Conservation (phyloP, 2,113 vertebrate species). For the Pteropus alecto region DNA sequence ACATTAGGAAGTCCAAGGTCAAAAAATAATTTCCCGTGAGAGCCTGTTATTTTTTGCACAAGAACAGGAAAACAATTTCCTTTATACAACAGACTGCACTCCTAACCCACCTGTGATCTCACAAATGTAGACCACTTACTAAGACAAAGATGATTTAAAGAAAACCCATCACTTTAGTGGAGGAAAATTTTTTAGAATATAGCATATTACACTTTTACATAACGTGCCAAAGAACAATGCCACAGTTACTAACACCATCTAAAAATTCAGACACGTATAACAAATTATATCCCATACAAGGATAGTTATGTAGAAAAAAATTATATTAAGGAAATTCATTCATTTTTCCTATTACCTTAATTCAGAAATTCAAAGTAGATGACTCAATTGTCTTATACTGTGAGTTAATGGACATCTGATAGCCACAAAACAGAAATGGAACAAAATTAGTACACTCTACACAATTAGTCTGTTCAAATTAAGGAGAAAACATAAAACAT, state of each 20-base stretch:
- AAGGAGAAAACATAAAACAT: slow-evolving; percentile 18
- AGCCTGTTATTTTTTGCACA: background rate
- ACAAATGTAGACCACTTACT: background rate
- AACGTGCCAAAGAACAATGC: background rate
- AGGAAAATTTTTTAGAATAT: background rate
- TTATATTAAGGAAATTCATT: slow-evolving; percentile 9
- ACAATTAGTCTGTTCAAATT: slow-evolving; percentile 23
- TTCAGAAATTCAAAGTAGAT: slow-evolving; percentile 56
- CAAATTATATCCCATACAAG: background rate
- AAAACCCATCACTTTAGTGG: background rate
- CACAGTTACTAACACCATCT: background rate
- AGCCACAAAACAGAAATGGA: slow-evolving; percentile 4
- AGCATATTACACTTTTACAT: background rate
- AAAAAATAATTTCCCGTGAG: background rate
- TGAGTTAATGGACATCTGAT: slow-evolving; percentile 34
- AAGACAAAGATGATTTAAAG: background rate
- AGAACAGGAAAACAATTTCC: background rate
- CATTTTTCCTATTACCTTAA: slow-evolving; percentile 34
- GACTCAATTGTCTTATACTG: slow-evolving; percentile 33
- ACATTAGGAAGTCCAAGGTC: background rate
- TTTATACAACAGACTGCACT: background rate
- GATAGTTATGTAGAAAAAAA: background rate
- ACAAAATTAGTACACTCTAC: slow-evolving; percentile 26
- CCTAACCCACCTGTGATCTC: background rate
- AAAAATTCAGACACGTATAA: background rate